Conservation (phyloP, 2,888 invertebrate species). For the Eurois occulta region DNA sequence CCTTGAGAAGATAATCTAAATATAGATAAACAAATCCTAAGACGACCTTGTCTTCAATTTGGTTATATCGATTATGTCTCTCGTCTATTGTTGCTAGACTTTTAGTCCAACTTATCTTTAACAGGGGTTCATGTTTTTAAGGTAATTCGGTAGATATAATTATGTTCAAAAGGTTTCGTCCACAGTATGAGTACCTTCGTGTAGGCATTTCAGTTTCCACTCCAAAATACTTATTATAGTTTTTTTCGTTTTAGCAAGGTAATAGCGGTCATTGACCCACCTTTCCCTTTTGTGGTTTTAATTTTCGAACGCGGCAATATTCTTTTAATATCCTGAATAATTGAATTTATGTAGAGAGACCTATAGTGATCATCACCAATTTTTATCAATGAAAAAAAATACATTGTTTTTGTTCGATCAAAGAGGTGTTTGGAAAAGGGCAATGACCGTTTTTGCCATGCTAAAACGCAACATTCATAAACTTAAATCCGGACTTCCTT, state of each 20-base stretch:
- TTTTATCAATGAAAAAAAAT: neutral
- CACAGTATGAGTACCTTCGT: neutral
- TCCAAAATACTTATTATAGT: neutral
- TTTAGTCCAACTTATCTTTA: neutral
- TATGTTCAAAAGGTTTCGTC: neutral
- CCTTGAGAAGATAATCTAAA: constrained; percentile 18
- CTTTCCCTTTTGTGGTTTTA: neutral
- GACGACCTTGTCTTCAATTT: constrained; percentile 12
- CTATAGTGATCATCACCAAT: neutral
- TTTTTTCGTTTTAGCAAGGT: neutral
- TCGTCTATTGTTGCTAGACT: neutral
- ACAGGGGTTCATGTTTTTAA: neutral
- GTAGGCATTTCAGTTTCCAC: neutral
- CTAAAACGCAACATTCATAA: neutral
- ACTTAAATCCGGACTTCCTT: neutral
- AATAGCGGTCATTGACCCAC: neutral
- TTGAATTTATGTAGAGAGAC: no score
- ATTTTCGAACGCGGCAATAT: neutral
- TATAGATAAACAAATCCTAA: constrained; percentile 4
- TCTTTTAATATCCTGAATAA: neutral
- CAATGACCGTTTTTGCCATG: neutral
- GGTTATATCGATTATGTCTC: constrained; percentile 1
- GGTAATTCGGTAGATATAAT: neutral
- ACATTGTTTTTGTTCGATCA: neutral
- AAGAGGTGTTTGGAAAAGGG: neutral